phyloP scores from a whole-genome alignment of 1,140 invertebrate species.

The Lucilia sericata region DNA sequence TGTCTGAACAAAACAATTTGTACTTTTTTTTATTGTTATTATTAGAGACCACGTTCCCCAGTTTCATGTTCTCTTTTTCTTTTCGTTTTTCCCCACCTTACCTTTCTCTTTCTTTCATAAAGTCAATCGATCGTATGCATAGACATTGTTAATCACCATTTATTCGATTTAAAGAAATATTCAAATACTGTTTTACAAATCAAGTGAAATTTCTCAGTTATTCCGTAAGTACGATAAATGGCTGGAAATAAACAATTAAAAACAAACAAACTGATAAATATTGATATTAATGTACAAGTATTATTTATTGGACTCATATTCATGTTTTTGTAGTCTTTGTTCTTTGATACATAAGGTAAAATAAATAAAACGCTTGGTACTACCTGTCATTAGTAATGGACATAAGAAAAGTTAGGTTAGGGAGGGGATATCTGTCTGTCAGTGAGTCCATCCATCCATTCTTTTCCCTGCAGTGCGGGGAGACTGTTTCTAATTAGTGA shows the following conservation, averaged over 20 bases:
- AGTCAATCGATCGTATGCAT: not conserved
- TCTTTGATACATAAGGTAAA: not conserved
- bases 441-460: too few species aligned
- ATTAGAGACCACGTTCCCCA: not conserved
- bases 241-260: not conserved
- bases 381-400: not conserved
- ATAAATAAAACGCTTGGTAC: not conserved
- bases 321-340: not conserved
- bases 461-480: too few species aligned
- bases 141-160: not conserved
- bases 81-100: too few species aligned
- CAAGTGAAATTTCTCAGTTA: too few species aligned
- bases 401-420: not conserved
- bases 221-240: not conserved
- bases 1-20: too few species aligned
- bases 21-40: not conserved
- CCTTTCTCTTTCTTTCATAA: not conserved
- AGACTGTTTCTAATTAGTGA: too few species aligned
- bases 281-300: not conserved
- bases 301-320: not conserved
- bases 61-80: too few species aligned
- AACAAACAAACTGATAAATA: slow-evolving; percentile 2
- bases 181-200: too few species aligned
- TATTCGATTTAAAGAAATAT: too few species aligned
- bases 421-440: too few species aligned